phyloP scores from a whole-genome alignment of 2,113 vertebrate genomes.

The Vidua macroura region DNA sequence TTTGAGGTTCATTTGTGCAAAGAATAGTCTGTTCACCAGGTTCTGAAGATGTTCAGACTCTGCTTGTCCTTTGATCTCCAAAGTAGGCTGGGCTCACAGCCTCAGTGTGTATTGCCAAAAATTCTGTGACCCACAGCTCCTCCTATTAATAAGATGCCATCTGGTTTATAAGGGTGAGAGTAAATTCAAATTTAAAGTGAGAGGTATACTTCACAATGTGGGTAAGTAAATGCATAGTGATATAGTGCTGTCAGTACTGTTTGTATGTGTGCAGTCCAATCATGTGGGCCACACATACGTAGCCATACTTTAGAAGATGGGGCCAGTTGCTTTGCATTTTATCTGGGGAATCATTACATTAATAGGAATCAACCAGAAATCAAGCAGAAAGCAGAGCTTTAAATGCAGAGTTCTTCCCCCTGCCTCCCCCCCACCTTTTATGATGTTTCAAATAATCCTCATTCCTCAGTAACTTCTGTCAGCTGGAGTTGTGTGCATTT shows the following conservation, averaged over 20 bases:
- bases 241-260: neutral
- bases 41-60: slow-evolving; percentile 13
- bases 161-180: neutral
- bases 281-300: neutral
- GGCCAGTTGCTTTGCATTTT: neutral
- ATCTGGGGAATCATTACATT: neutral
- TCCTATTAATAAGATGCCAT: slow-evolving; percentile 8
- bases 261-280: neutral
- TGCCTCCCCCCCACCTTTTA: neutral
- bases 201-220: neutral
- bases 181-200: neutral
- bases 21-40: slow-evolving; percentile 25
- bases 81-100: neutral
- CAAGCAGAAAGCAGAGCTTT: neutral
- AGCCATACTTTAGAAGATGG: neutral
- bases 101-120: slow-evolving; percentile 24
- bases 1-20: neutral
- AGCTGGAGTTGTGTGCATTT: neutral
- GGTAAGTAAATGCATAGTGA: neutral
- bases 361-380: neutral
- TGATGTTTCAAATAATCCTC: slow-evolving; percentile 18
- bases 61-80: slow-evolving; percentile 26
- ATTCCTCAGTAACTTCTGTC: slow-evolving; percentile 29
- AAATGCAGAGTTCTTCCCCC: neutral
- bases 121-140: neutral